Percentiles rank a stretch among this genome's conserved stretches.
Evolutionary conservation across 2,113 vertebrate species (phyloP).

Genomic region (Raphicerus campestris): DNA sequence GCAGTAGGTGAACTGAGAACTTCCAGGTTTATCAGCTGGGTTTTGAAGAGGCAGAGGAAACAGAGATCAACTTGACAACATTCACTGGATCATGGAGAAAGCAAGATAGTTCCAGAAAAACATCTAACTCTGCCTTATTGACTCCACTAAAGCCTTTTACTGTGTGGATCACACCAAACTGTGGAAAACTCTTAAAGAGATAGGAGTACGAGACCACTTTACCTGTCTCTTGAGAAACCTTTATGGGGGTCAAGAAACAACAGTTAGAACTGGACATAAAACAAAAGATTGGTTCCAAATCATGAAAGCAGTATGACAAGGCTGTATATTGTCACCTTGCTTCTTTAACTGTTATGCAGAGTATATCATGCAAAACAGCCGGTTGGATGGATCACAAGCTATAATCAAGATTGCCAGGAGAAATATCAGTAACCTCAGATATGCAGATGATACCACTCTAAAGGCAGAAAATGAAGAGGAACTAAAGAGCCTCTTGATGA

Average conservation of each 20-base stretch:
- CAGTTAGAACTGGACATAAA: neutral
- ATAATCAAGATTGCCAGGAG: neutral
- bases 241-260: neutral
- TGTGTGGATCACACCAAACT: neutral
- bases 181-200: neutral
- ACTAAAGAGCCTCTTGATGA: neutral
- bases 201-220: neutral
- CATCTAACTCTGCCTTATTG: neutral
- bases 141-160: neutral
- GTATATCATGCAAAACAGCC: neutral
- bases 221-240: neutral
- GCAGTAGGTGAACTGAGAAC: neutral
- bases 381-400: neutral
- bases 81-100: neutral
- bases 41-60: neutral
- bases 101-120: neutral
- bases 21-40: neutral
- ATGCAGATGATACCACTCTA: neutral
- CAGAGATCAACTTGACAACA: neutral
- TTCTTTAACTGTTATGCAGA: neutral
- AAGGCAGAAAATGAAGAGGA: neutral
- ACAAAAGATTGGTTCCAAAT: neutral
- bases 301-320: neutral
- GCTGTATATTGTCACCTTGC: neutral
- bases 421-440: neutral